A percentile compares a stretch with the other conserved stretches of the same genome.
Evolutionary conservation across 2,113 vertebrate species (phyloP).

Genomic region (human): DNA sequence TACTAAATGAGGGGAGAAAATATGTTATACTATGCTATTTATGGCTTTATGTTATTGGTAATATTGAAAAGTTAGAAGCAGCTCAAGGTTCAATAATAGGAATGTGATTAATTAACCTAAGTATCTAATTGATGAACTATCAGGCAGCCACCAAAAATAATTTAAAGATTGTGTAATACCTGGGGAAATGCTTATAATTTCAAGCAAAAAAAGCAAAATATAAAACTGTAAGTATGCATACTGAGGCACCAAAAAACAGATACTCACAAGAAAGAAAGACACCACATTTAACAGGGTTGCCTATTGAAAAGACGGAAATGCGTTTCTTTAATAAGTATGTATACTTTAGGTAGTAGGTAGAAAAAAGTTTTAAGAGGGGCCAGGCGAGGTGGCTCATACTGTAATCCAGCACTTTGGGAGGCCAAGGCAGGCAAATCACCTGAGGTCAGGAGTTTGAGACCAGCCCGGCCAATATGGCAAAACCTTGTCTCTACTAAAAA

Average conservation of each 20-base stretch:
- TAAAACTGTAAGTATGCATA: background rate
- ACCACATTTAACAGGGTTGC: background rate
- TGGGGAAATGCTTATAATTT: background rate
- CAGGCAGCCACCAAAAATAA: background rate
- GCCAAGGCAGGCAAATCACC: too few species aligned
- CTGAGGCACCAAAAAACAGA: background rate
- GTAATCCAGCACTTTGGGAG: too few species aligned
- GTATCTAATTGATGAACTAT: background rate
- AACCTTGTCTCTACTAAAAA: too few species aligned
- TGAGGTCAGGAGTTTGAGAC: too few species aligned
- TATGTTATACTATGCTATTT: too few species aligned
- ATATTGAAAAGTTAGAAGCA: background rate
- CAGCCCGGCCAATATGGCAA: too few species aligned
- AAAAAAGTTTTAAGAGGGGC: background rate
- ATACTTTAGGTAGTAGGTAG: background rate
- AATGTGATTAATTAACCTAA: background rate
- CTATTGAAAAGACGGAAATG: background rate
- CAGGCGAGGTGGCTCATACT: too few species aligned
- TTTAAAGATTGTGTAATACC: background rate
- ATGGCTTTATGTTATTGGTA: background rate
- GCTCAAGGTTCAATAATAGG: background rate
- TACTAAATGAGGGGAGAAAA: background rate
- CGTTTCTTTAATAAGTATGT: background rate
- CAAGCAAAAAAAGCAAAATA: background rate
- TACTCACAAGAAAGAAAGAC: background rate